phyloP scores from a whole-genome alignment of 2,888 invertebrate genomes.

The Odontocolon sp. region DNA sequence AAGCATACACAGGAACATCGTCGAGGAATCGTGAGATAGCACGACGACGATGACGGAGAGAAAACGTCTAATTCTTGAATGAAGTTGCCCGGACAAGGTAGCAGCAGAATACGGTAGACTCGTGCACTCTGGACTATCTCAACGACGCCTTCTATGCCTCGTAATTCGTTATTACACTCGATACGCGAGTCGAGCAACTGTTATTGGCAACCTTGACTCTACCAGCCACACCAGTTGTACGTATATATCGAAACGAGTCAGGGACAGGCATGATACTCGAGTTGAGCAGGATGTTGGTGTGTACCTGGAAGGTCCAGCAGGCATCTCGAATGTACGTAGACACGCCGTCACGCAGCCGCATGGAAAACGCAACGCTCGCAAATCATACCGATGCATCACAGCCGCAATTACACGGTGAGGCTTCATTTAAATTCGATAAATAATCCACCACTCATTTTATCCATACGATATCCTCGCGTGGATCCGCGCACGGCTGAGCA shows the following conservation, averaged over 20 bases:
- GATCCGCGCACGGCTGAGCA: conserved; percentile 61
- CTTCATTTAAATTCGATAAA: conserved; percentile 80
- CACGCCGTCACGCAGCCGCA: conserved; percentile 53
- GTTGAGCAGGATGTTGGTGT: conserved; percentile 2
- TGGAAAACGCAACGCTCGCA: conserved; percentile 71
- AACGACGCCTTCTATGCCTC: conserved; percentile 49
- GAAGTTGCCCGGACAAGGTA: conserved; percentile 19
- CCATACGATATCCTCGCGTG: conserved; percentile 69
- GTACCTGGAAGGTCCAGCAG: conserved; percentile 6
- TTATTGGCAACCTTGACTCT: conserved; percentile 12
- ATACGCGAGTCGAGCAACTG: conserved; percentile 47
- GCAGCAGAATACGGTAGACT: conserved; percentile 18
- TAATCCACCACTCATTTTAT: conserved; percentile 77
- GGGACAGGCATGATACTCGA: conserved; percentile 14
- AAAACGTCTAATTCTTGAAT: conserved; percentile 38
- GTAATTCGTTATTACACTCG: conserved; percentile 60
- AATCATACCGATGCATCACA: conserved; percentile 79
- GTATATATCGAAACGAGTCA: conserved; percentile 26
- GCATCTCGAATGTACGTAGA: conserved; percentile 23
- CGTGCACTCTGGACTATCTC: conserved; percentile 27
- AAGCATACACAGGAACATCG: too few relatives aligned
- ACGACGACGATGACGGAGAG: background rate
- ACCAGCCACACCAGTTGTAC: background rate
- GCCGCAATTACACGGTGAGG: conserved; percentile 80
- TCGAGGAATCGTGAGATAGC: too few relatives aligned